Evolutionary conservation across 1,140 invertebrate species (phyloP).

Genomic region (Pissodes strobi): DNA sequence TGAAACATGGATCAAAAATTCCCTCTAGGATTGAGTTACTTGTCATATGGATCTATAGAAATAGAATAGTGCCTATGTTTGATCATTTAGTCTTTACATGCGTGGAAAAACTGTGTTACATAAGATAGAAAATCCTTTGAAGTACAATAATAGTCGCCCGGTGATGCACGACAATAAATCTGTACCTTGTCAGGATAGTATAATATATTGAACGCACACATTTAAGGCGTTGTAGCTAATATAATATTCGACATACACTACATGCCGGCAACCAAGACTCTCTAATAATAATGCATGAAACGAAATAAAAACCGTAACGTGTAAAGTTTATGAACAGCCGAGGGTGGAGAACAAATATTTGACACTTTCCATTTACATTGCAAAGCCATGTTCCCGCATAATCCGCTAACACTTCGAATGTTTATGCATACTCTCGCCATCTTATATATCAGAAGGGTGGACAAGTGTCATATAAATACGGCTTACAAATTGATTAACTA

Average conservation of each 20-base stretch:
- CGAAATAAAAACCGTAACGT: constrained; percentile 26
- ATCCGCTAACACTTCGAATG: constrained; percentile 17
- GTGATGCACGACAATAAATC: too few relatives aligned
- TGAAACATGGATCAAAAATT: too few relatives aligned
- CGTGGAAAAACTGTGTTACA: too few relatives aligned
- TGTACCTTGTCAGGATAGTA: too few relatives aligned
- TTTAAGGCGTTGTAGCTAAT: too few relatives aligned
- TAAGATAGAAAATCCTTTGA: too few relatives aligned
- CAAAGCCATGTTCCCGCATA: constrained; percentile 30
- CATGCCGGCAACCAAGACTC: not conserved
- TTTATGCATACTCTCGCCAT: constrained; percentile 17
- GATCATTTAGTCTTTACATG: too few relatives aligned
- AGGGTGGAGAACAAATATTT: constrained; percentile 27
- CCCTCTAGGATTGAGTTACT: too few relatives aligned
- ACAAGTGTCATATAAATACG: constrained; percentile 35
- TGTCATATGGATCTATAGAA: too few relatives aligned
- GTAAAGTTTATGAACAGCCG: constrained; percentile 22
- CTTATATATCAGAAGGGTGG: constrained; percentile 23
- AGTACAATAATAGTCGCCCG: too few relatives aligned
- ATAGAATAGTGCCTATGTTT: too few relatives aligned
- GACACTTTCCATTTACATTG: constrained; percentile 27
- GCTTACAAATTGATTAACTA: constrained; percentile 33
- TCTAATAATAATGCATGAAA: constrained; percentile 22
- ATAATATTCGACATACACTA: not conserved
- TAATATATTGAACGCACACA: too few relatives aligned